phyloP scores from a whole-genome alignment of 2,113 vertebrate species.

The Mastomys natalensis region DNA sequence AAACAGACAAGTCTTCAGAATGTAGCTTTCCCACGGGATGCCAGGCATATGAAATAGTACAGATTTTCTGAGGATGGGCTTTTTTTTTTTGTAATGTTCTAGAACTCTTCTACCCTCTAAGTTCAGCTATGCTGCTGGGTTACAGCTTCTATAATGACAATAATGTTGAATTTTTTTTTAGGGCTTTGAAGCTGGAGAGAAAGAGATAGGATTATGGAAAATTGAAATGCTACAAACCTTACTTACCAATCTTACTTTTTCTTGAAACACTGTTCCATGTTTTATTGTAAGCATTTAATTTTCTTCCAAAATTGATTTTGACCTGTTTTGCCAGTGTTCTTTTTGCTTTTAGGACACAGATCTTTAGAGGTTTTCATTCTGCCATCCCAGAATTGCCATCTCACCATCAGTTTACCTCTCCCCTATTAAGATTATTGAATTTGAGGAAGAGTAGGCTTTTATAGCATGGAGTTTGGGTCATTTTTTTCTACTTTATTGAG shows the following conservation, averaged over 20 bases:
- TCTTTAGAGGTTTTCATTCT: conserved; percentile 38
- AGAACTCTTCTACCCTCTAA: conserved; percentile 9
- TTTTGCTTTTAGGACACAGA: conserved; percentile 38
- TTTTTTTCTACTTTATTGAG: conserved; percentile 28
- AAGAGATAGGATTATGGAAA: background rate
- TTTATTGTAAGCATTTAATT: conserved; percentile 54
- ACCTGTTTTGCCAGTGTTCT: background rate
- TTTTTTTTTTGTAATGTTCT: background rate
- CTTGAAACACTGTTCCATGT: conserved; percentile 13
- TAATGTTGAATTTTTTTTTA: background rate
- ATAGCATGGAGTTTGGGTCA: background rate
- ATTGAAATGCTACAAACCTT: conserved; percentile 32
- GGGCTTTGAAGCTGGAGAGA: conserved; percentile 11
- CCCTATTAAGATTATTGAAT: conserved; percentile 43
- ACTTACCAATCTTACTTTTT: conserved; percentile 39
- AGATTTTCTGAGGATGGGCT: background rate
- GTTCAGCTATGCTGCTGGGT: background rate
- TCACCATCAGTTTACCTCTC: conserved; percentile 45
- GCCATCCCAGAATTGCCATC: conserved; percentile 42
- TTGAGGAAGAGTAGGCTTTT: conserved; percentile 24
- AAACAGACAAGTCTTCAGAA: background rate
- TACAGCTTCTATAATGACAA: background rate
- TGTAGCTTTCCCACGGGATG: conserved; percentile 14
- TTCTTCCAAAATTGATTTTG: conserved; percentile 34
- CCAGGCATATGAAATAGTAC: conserved; percentile 16